Evolutionary conservation across 2,888 invertebrate species (phyloP).

Genomic region (Pammene fasciana): DNA sequence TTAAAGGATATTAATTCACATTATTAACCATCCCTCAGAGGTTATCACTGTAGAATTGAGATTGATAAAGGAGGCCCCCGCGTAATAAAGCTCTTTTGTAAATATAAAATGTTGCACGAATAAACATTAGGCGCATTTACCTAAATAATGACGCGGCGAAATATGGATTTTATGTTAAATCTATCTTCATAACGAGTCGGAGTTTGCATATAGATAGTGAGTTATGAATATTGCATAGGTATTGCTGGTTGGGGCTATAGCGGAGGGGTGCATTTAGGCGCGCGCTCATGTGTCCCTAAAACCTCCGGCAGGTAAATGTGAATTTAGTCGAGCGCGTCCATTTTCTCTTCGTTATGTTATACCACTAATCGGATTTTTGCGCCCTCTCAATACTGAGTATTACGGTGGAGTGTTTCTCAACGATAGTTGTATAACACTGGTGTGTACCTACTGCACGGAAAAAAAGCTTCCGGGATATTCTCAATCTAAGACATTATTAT

Average conservation of each 20-base stretch:
- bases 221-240: constrained; percentile 40
- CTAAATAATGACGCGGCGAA: constrained; percentile 26
- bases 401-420: background rate
- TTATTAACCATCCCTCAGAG: constrained; percentile 27
- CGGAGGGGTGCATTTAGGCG: constrained; percentile 32
- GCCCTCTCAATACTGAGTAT: constrained; percentile 14
- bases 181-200: constrained; percentile 29
- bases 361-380: constrained; percentile 40
- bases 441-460: too few relatives aligned
- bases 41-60: constrained; percentile 33
- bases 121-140: constrained; percentile 3
- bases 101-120: constrained; percentile 17
- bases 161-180: constrained; percentile 40
- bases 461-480: too few relatives aligned
- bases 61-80: constrained; percentile 38
- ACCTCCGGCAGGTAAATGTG: constrained; percentile 36
- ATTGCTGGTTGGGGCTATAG: constrained; percentile 13
- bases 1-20: constrained; percentile 12
- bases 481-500: too few relatives aligned
- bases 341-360: constrained; percentile 30
- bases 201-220: constrained; percentile 38
- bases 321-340: constrained; percentile 32
- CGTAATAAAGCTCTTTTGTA: constrained; percentile 28
- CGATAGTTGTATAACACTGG: constrained; percentile 2
- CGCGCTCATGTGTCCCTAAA: constrained; percentile 35